A percentile compares a stretch with the other conserved stretches of the same genome.
These are phyloP conservation scores for Loris lydekkerianus DNA, from an alignment of 2,797 vertebrate genomes.

Conservation along the genomic window DNA sequence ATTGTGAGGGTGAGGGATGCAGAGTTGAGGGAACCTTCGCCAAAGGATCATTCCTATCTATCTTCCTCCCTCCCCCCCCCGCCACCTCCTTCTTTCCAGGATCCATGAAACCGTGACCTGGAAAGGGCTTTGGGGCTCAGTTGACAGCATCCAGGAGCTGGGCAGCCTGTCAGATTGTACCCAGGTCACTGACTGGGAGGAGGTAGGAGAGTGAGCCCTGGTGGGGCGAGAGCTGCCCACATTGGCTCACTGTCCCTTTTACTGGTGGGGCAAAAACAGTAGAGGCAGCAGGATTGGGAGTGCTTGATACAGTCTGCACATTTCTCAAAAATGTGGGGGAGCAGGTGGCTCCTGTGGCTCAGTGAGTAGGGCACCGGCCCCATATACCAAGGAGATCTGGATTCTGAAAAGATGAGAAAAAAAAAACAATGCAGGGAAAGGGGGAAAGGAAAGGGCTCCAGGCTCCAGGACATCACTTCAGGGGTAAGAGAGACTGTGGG, in stretches of 20 bases:
- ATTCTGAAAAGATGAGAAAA: background rate
- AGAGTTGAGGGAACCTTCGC: fast-evolving
- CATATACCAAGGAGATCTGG: background rate
- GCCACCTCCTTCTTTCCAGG: background rate
- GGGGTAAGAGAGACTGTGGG: background rate
- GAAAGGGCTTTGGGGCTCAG: background rate
- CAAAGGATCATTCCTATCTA: background rate
- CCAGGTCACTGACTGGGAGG: background rate
- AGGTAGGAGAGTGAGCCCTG: fast-evolving
- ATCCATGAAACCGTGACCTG: fast-evolving
- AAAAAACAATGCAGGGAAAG: no score
- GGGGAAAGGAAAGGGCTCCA: background rate
- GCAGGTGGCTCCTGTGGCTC: no score
- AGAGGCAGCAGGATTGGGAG: background rate
- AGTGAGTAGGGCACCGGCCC: no score
- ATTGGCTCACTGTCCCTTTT: background rate
- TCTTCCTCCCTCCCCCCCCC: background rate
- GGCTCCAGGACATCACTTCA: background rate
- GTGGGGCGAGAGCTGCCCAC: fast-evolving
- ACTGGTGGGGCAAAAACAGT: no score
- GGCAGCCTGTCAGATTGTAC: background rate
- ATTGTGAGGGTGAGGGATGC: fast-evolving
- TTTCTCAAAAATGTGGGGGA: background rate
- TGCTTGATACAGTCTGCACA: background rate
- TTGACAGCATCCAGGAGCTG: background rate